Base-by-base conservation (phyloP, 1,140 invertebrate genomes). In the Hormaphis cornu region DNA sequence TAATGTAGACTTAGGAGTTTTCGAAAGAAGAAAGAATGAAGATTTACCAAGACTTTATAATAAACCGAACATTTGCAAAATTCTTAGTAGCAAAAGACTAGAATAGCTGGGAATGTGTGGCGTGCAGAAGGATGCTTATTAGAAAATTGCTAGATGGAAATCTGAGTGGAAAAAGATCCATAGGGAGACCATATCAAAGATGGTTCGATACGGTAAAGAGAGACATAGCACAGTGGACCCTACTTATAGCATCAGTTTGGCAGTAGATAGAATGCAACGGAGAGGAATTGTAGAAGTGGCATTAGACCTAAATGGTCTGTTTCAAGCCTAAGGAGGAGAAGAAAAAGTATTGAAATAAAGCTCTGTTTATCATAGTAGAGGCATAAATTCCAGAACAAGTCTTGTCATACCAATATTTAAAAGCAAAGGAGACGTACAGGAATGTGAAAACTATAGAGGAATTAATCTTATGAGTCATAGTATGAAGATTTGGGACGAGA, bases 291-390 rank as follows among this genome's bases (percentile, higher is more conserved):
- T 30, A 53, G 26, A 30, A 53, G 22, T 5, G 28, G 26, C 50
- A 53, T 18, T 30, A 53, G 10, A 53, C 14, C 50, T 53, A 28
- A 53, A 53, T 53, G 50, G 50, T 53, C 26, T 53, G 50, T 53
- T 53, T 30, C 16, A 53, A 53, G 28, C 50, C 26, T 53, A 30
- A 53, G 50, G 30, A 53, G 50, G 30, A 53, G 50, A 53, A 53
- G 50, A 24, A 26, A 12, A 24, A 14, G 14, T 50, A 50, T 33
- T n/a, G n/a, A n/a, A n/a, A n/a, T n/a, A n/a, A n/a, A n/a, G n/a
- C n/a, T n/a, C n/a, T n/a, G n/a, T n/a, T n/a, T n/a, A n/a, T n/a
- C n/a, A n/a, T n/a, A n/a, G n/a, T n/a, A n/a, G n/a, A n/a, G n/a
- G n/a, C n/a, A n/a, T n/a, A n/a, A n/a, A n/a, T n/a, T n/a, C n/a